phyloP scores from a whole-genome alignment of 2,113 vertebrate species.

The Etheostoma spectabile region DNA sequence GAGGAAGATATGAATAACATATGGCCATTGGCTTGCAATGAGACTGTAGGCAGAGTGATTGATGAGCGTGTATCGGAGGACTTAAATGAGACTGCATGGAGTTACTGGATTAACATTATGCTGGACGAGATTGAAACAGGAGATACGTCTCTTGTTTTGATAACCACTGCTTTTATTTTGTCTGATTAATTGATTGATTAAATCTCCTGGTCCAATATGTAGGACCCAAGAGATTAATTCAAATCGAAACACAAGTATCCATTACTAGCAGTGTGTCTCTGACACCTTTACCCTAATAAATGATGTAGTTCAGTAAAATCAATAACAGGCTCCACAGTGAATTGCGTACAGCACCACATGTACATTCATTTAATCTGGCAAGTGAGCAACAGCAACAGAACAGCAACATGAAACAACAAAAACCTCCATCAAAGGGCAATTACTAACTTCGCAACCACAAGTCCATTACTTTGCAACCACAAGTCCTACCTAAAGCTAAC shows the following conservation, averaged over 20 bases:
- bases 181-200: constrained; percentile 34
- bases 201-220: constrained; percentile 1
- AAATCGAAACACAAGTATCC: constrained; percentile 2
- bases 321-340: constrained; percentile 10
- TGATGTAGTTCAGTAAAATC: constrained; percentile 3
- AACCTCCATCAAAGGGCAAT: neutral
- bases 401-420: neutral
- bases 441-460: neutral
- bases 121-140: constrained; percentile 9
- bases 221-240: constrained; percentile 7
- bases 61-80: constrained; percentile 11
- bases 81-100: constrained; percentile 34
- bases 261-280: constrained; percentile 22
- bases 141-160: constrained; percentile 4
- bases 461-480: neutral
- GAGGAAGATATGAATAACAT: constrained; percentile 25
- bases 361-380: constrained; percentile 6
- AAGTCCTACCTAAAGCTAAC: neutral
- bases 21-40: constrained; percentile 2
- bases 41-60: constrained; percentile 10
- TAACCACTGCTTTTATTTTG: neutral
- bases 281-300: constrained; percentile 18
- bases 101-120: constrained; percentile 20
- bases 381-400: neutral
- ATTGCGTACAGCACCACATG: neutral